These are phyloP conservation scores for Nerophis lumbriciformis DNA, from an alignment of 2,113 vertebrate genomes.

Conservation along the genomic window DNA sequence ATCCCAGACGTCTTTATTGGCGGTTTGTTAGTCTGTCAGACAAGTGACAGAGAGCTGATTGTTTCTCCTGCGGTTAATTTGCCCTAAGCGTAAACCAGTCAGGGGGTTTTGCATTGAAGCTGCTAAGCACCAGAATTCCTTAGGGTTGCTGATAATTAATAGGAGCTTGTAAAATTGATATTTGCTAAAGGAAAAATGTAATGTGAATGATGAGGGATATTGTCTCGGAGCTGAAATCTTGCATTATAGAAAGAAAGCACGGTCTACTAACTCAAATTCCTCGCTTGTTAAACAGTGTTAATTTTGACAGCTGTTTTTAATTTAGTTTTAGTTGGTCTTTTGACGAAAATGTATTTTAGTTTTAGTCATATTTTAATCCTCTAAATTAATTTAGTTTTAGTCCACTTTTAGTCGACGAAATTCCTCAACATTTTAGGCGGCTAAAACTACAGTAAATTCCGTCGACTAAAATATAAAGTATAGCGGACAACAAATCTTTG, in stretches of 20 bases:
- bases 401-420: too few species aligned
- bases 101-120: slow-evolving; percentile 45
- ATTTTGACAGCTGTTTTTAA: too few species aligned
- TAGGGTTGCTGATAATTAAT: slow-evolving; percentile 18
- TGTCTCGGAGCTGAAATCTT: not conserved
- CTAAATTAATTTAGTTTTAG: too few species aligned
- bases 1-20: slow-evolving; percentile 53
- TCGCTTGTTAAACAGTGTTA: too few species aligned
- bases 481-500: too few species aligned
- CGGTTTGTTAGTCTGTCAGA: slow-evolving; percentile 42
- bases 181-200: not conserved
- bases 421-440: too few species aligned
- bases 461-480: too few species aligned
- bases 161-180: not conserved
- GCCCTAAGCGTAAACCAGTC: slow-evolving; percentile 61
- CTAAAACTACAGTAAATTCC: too few species aligned
- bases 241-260: not conserved
- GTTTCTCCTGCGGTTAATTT: slow-evolving; percentile 28
- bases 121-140: slow-evolving; percentile 33
- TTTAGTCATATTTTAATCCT: too few species aligned
- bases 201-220: not conserved
- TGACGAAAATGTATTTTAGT: too few species aligned
- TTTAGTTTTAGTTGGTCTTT: too few species aligned
- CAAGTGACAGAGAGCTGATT: slow-evolving; percentile 65
- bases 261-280: too few species aligned